Conservation (phyloP, 37 sponge, comb jelly and placozoan genomes). For the Halisarca cf. caerulea region DNA sequence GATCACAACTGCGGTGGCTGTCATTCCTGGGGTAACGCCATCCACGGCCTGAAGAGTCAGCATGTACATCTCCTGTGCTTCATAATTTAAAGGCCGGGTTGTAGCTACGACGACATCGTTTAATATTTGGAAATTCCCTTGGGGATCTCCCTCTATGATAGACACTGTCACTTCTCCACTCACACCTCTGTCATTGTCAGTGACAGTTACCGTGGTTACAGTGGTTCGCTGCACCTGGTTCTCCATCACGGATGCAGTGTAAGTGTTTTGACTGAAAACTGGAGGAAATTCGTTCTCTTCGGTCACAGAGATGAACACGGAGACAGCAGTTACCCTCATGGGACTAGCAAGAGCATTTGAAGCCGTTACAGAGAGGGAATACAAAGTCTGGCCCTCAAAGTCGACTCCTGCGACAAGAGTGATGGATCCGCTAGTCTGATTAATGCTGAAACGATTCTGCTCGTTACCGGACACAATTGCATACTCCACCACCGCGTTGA, state of each 20-base stretch:
- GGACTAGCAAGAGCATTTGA: not conserved
- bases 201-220: slow-evolving; percentile 35
- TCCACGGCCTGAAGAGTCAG: slow-evolving; percentile 54
- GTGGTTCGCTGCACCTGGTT: slow-evolving; percentile 14
- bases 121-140: slow-evolving; percentile 15
- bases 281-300: slow-evolving; percentile 66
- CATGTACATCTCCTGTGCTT: slow-evolving; percentile 22
- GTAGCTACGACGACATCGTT: not conserved
- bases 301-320: slow-evolving; percentile 22
- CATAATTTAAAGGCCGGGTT: slow-evolving; percentile 21
- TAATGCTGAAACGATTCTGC: not conserved
- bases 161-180: slow-evolving; percentile 44
- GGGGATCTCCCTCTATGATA: slow-evolving; percentile 11
- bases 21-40: slow-evolving; percentile 55
- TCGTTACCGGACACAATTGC: slow-evolving; percentile 18
- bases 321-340: not conserved
- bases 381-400: slow-evolving; percentile 17
- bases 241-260: slow-evolving; percentile 37
- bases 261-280: slow-evolving; percentile 33
- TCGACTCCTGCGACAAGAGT: not conserved
- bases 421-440: not conserved
- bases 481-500: slow-evolving; percentile 39
- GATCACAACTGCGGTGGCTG: slow-evolving; percentile 32
- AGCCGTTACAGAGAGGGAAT: slow-evolving; percentile 12
- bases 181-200: slow-evolving; percentile 54